Evolutionary conservation across 1,140 invertebrate genomes (phyloP), one percentile per base, ranked within the genome.

Genomic region (Drosophila ironensis): DNA sequence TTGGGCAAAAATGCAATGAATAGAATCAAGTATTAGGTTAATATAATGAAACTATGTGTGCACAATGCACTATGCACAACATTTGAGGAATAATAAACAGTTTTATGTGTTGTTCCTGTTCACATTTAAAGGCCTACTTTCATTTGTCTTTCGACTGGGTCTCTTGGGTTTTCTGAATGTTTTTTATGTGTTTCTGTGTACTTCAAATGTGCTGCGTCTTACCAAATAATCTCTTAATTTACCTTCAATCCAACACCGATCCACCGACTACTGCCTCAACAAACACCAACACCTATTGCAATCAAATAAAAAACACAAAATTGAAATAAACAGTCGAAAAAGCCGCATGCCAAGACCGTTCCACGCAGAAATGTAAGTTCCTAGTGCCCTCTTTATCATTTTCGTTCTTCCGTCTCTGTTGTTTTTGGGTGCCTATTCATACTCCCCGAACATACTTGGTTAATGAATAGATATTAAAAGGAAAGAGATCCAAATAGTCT

Each of bases 341-440:
- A 88, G 60, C 53, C 66, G 87, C 87, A 89, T 86, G 75, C 78
- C 44, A 89, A 89, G 64, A 71, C 74, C 75, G 72, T 67, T 69
- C 70, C 60, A 46, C 78, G 71, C 60, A 66, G 77, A 87, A 81
- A 89, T 69, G 87, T 89, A 89, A 89, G 87, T 88, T 67, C 24
- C 41, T 37, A 0, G 33, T 14, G 12, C 33, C 33, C 11, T 47
- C 22, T 8, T 27, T 47, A 7, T 47, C 41, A 9, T 30, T 22
- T 9, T 12, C 24, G 9, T 25, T 4, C 1, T 0, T 6, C 22
- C 16, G 1, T 52, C 22, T 20, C 27, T 11, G 0, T 24, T 8
- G 7, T 17, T 59, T 40, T 25, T 30, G 14, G 11, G 11, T 38
- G 11, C 4, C 19, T 12, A 22, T 37, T 11, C 4, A 11, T 9